A percentile compares a stretch with the other conserved stretches of the same genome.
phyloP scores from a whole-genome alignment of 1,140 invertebrate genomes.

The Acyrthosiphon pisum region DNA sequence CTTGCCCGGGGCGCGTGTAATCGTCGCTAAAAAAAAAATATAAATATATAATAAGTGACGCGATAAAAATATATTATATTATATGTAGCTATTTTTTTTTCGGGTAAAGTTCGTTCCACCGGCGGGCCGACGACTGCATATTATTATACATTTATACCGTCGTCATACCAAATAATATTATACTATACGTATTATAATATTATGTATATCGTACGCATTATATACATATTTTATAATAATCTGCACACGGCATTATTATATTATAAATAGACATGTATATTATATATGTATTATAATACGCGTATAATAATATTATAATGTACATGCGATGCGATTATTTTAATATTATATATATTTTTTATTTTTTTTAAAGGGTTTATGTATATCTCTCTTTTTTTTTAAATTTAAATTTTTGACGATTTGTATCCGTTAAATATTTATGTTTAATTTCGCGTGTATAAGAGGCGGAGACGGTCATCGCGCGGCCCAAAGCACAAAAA shows the following conservation, averaged over 20 bases:
- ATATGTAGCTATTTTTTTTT: not conserved
- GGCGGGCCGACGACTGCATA: too few species aligned
- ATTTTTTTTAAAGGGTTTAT: not conserved
- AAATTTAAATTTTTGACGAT: not conserved
- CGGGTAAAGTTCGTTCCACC: constrained; percentile 4
- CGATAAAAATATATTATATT: not conserved
- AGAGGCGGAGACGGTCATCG: not conserved
- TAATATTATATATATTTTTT: not conserved
- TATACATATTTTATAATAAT: constrained; percentile 3
- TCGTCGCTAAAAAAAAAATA: constrained; percentile 18
- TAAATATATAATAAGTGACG: not conserved
- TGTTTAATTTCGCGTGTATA: not conserved
- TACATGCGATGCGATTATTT: not conserved
- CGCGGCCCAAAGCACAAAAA: not conserved
- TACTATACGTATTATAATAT: too few species aligned
- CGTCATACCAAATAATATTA: too few species aligned
- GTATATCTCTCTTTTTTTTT: not conserved
- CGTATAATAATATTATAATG: not conserved
- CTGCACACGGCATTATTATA: not conserved
- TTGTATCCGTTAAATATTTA: not conserved
- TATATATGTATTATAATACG: not conserved
- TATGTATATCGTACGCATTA: too few species aligned
- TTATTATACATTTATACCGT: too few species aligned
- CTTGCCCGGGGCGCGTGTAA: constrained; percentile 19
- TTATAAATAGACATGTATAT: not conserved